Base-by-base conservation (phyloP, 2,888 invertebrate genomes). In the Arenicola marina region DNA sequence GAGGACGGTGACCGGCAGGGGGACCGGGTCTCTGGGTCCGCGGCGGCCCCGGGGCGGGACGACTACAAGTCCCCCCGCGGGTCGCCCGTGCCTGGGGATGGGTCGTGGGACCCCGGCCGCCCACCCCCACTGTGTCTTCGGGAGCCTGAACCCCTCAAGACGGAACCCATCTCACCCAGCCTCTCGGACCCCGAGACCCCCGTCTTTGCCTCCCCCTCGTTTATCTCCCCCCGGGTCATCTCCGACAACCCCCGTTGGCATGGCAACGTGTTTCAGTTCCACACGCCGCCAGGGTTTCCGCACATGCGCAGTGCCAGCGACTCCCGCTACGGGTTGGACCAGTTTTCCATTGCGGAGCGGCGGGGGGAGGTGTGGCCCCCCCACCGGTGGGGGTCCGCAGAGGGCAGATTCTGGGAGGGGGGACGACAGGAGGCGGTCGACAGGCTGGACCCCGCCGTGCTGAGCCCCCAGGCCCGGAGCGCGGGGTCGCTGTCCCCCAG, bases 111-210 rank as follows among this genome's bases (percentile, higher is more conserved):
- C n/a, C n/a, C 33, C 34, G 28, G 32, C 26, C 60, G 38, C n/a
- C 55, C 48, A 0, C 53, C 68, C 26, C 38, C 54, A 26, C 59
- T 65, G 28, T 62, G 43, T 28, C n/a, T 45, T 18, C 4, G 29
- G 26, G 46, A 44, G 7, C 7, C 57, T 28, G 46, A 28, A 18
- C 56, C 33, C 31, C 61, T 65, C 11, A 66, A 66, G 38, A 38
- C 57, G 21, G 66, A 66, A 43, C 63, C 62, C n/a, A 55, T 60
- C 15, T 59, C 62, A 1, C 59, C 65, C 2, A 54, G 54, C 15
- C 61, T 58, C 26, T n/a, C 21, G 18, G 59, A 59, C 26, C 53
- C 62, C 4, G 65, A 65, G 4, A 65, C 65, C 15, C 62, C 65
- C 4, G 65, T 64, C 21, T 65, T 65, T 44, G 53, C 53, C 1